Conservation (phyloP, 2,113 vertebrate genomes). For the Ovis aries region DNA sequence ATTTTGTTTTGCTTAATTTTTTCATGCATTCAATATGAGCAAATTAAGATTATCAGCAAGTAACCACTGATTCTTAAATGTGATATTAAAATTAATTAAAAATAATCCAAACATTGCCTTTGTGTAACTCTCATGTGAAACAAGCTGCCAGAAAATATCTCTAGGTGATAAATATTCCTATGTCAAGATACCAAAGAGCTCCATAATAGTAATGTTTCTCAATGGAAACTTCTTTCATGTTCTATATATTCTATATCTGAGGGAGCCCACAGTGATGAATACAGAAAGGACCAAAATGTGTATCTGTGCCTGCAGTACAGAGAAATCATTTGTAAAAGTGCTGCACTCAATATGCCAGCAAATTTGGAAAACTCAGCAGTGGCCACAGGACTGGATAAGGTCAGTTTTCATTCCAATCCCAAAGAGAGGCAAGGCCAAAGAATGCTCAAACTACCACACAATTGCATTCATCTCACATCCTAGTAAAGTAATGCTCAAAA, state of each 20-base stretch:
- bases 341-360: no score
- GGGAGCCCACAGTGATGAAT: not conserved
- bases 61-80: not conserved
- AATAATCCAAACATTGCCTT: not conserved
- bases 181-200: not conserved
- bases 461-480: no score
- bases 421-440: no score
- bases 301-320: not conserved
- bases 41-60: not conserved
- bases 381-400: no score
- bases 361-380: no score
- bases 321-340: not conserved
- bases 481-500: no score
- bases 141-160: not conserved
- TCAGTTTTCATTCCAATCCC: no score
- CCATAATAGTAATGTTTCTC: not conserved
- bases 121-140: not conserved
- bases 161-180: not conserved
- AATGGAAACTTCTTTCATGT: not conserved
- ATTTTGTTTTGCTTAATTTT: not conserved
- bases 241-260: not conserved
- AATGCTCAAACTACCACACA: no score
- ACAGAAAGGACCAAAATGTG: not conserved
- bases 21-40: not conserved
- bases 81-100: not conserved